A percentile compares a stretch with the other conserved stretches of the same genome.
Conservation (phyloP, 1,140 invertebrate species). For the Neoseiulus cucumeris region DNA sequence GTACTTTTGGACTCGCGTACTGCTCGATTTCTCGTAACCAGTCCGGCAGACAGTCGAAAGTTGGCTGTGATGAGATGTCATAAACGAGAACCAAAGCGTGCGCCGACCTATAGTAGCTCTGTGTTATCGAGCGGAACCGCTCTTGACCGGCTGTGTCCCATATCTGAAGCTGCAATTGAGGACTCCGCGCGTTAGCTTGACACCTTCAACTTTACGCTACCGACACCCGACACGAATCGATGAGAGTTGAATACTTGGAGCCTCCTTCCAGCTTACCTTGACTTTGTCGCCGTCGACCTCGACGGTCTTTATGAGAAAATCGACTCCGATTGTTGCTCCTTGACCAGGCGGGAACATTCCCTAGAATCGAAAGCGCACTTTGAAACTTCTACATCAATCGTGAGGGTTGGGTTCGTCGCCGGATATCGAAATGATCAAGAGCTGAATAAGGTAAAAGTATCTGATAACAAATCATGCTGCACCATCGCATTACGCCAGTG, state of each 20-base stretch:
- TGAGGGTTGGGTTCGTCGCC: too few relatives aligned
- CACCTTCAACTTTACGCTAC: neutral
- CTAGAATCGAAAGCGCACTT: conserved; percentile 28
- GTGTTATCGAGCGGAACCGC: conserved; percentile 85
- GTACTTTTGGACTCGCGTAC: conserved; percentile 81
- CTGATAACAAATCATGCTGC: too few relatives aligned
- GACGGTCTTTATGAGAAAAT: conserved; percentile 98
- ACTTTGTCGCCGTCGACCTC: conserved; percentile 96
- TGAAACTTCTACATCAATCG: too few relatives aligned
- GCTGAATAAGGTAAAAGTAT: too few relatives aligned
- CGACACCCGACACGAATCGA: neutral
- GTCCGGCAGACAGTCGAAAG: conserved; percentile 83
- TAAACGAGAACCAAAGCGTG: conserved; percentile 92
- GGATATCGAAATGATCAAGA: too few relatives aligned
- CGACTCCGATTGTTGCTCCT: conserved; percentile 95
- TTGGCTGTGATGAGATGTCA: conserved; percentile 89
- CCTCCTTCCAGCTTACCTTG: conserved; percentile 42
- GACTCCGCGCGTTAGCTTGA: conserved; percentile 11
- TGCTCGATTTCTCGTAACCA: conserved; percentile 91
- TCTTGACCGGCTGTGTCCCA: conserved; percentile 97
- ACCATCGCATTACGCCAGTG: too few relatives aligned
- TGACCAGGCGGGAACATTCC: conserved; percentile 86
- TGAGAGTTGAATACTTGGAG: conserved; percentile 1
- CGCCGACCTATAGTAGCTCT: conserved; percentile 91
- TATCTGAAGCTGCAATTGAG: conserved; percentile 60